Evolutionary conservation across 2,113 vertebrate species (phyloP).

Genomic region (Puffinus mauretanicus): DNA sequence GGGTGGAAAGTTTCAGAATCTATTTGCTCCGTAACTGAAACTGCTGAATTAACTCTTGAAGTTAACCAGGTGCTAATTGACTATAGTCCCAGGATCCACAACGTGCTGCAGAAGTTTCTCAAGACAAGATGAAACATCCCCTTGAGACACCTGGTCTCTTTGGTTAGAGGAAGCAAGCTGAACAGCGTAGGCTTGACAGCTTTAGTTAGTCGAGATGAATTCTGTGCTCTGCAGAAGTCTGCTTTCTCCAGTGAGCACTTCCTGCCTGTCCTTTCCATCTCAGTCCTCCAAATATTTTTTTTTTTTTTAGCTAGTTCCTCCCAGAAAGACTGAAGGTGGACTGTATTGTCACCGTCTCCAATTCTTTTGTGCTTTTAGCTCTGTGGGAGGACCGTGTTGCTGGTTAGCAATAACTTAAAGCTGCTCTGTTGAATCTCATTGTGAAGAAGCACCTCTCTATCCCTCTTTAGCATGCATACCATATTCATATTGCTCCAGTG

Average conservation of each 20-base stretch:
- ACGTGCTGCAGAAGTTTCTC: not conserved
- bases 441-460: not conserved
- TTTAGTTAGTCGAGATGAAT: not conserved
- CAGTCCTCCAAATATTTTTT: not conserved
- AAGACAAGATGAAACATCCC: not conserved
- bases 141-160: not conserved
- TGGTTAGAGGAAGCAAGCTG: not conserved
- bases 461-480: too few species aligned
- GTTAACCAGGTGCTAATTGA: not conserved
- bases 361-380: not conserved
- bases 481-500: accelerated
- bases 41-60: not conserved
- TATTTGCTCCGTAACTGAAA: not conserved
- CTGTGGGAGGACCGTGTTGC: not conserved
- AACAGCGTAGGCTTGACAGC: not conserved
- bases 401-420: not conserved
- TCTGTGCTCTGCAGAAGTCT: not conserved
- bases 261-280: not conserved
- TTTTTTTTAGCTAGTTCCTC: not conserved
- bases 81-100: not conserved
- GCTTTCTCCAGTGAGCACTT: not conserved
- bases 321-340: not conserved
- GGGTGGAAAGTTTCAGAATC: not conserved
- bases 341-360: not conserved
- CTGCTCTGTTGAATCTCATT: not conserved